A percentile compares a stretch with the other conserved stretches of the same genome.
Conservation (phyloP, 1,140 invertebrate genomes). For the Ceratoteleas bidentatus region DNA sequence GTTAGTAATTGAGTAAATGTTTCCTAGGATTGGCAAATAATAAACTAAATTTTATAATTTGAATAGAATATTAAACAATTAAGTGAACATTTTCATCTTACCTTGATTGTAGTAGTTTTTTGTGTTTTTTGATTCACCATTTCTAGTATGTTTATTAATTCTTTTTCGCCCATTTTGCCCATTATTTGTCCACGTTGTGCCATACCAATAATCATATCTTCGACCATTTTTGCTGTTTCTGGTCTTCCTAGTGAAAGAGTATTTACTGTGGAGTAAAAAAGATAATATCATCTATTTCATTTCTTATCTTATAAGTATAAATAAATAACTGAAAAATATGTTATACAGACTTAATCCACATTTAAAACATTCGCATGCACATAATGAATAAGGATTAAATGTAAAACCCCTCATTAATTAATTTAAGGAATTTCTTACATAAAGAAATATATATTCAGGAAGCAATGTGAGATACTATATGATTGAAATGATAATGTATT, state of each 20-base stretch:
- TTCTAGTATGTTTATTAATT: slow-evolving; percentile 92
- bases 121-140: slow-evolving; percentile 91
- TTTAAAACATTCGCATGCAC: no score
- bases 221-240: slow-evolving; percentile 96
- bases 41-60: background rate
- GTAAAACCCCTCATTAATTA: no score
- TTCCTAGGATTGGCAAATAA: no score
- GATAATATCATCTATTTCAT: background rate
- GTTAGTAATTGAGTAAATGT: background rate
- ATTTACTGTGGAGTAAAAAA: slow-evolving; percentile 87
- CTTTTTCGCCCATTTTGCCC: slow-evolving; percentile 91
- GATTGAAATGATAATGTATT: no score
- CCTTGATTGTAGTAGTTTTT: slow-evolving; percentile 90
- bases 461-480: no score
- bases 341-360: no score
- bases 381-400: no score
- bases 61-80: background rate
- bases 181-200: slow-evolving; percentile 91
- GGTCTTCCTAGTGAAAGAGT: slow-evolving; percentile 96
- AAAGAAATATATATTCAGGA: no score
- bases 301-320: background rate
- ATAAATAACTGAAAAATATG: background rate
- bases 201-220: slow-evolving; percentile 96
- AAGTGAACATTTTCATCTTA: slow-evolving; percentile 67
- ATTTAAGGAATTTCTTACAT: no score